Base-by-base conservation (phyloP, 2,888 invertebrate genomes). In the Furcula furcula region DNA sequence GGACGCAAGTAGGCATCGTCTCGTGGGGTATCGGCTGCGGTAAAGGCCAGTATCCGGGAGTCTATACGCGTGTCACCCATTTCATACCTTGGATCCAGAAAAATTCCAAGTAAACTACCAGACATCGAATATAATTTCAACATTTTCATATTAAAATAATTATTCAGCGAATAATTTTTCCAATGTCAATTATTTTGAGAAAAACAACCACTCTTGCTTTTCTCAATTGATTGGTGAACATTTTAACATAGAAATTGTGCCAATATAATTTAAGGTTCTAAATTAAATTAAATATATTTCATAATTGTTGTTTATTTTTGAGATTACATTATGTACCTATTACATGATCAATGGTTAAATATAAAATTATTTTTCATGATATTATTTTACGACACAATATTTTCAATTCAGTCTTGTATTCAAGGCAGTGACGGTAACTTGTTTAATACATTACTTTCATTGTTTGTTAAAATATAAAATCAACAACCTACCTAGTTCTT, bases 1-100 rank as follows among this genome's bases (percentile, higher is more conserved):
- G 95, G 94, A 93, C 92, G 0, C 96, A 96, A 82, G 94, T 95
- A 10, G 97, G 97, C 32, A 92, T 97, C 29, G 97, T 97, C 11
- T 96, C 96, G 7, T 97, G 96, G 96, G 97, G 97, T 44, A 96
- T 97, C 56, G 96, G 96, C 20, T 97, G 97, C 71, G 96, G 96
- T 35, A 96, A 96, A 82, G 96, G 96, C 11, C 95, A 95, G 67
- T 97, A 95, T 80, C 97, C 96, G 0, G 97, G 97, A 9, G 97
- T 97, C 2, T 97, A 97, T 77, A 95, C 96, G 0, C 91, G 96
- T 54, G 93, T 96, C 40, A 94, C 95, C 28, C 91, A 93, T 54
- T 94, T 96, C 88, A 76, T 95, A 57, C 94, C 94, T 13, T 97
- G 97, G 97, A 96, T 97, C 65, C 91, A 91, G 62, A 96, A 95